A percentile compares a stretch with the other conserved stretches of the same genome.
Evolutionary conservation across 2,888 invertebrate genomes (phyloP).

Genomic region (Iselma pallidipennis): DNA sequence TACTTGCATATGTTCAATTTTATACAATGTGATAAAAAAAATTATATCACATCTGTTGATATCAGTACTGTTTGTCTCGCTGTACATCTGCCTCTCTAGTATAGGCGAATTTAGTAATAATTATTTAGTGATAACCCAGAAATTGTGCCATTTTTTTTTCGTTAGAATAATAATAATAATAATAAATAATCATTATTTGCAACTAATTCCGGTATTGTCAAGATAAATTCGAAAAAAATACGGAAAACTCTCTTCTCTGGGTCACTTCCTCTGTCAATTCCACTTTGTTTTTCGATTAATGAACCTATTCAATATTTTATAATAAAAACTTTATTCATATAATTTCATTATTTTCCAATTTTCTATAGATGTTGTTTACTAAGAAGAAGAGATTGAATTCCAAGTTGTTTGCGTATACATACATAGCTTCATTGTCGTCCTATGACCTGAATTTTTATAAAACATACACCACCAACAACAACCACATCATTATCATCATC

Average conservation of each 20-base stretch:
- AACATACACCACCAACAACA: neutral
- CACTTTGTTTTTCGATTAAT: neutral
- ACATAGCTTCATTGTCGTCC: constrained; percentile 8
- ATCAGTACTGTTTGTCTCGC: too few species aligned
- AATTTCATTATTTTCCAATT: constrained; percentile 21
- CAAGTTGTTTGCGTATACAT: constrained; percentile 21
- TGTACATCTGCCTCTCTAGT: too few species aligned
- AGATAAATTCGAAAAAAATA: neutral
- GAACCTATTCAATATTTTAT: neutral
- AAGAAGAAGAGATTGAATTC: constrained; percentile 19
- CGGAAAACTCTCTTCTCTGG: neutral
- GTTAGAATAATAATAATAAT: too few species aligned
- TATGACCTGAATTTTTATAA: constrained; percentile 18
- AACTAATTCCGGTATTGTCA: neutral
- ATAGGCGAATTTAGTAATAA: too few species aligned
- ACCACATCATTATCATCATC: too few species aligned
- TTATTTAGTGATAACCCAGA: too few species aligned
- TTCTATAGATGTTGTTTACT: constrained; percentile 13
- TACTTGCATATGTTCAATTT: neutral
- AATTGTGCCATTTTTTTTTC: too few species aligned
- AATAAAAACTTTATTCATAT: constrained; percentile 5
- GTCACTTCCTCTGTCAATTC: neutral
- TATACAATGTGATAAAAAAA: neutral
- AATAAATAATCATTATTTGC: too few species aligned
- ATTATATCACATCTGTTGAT: neutral